These are phyloP conservation scores for Drosophila formosana DNA, from an alignment of 2,888 invertebrate species.

Conservation along the genomic window DNA sequence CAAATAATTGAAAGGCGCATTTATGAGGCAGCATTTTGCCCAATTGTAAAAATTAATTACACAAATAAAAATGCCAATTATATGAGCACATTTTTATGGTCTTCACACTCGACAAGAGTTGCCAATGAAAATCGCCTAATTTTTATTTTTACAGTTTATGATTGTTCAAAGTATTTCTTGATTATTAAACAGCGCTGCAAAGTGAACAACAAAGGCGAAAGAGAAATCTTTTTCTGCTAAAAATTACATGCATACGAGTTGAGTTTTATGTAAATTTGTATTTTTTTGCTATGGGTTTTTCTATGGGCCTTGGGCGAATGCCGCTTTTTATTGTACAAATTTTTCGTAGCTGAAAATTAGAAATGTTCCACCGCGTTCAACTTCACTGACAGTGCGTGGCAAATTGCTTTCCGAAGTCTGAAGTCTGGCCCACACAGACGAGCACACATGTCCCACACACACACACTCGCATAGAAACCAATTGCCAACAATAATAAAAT, in stretches of 20 bases:
- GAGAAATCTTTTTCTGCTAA: slow-evolving; percentile 57
- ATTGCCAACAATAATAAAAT: slow-evolving; percentile 75
- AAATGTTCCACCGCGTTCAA: slow-evolving; percentile 79
- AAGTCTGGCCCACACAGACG: slow-evolving; percentile 52
- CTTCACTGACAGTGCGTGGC: slow-evolving; percentile 81
- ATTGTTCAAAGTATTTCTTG: slow-evolving; percentile 18
- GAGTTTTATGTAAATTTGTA: slow-evolving; percentile 69
- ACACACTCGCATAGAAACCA: slow-evolving; percentile 48
- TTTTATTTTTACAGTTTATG: slow-evolving; percentile 20
- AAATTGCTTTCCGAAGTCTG: slow-evolving; percentile 80
- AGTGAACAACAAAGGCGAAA: slow-evolving; percentile 24
- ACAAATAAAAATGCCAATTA: background rate
- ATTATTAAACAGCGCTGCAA: slow-evolving; percentile 13
- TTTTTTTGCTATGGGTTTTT: slow-evolving; percentile 31
- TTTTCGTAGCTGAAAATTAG: slow-evolving; percentile 80
- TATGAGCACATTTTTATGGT: background rate
- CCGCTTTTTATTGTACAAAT: slow-evolving; percentile 71
- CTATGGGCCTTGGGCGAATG: slow-evolving; percentile 34
- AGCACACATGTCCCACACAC: slow-evolving; percentile 22
- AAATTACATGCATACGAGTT: slow-evolving; percentile 59
- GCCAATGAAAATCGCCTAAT: background rate
- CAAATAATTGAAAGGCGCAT: slow-evolving; percentile 20
- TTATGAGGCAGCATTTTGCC: background rate
- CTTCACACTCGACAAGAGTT: slow-evolving; percentile 9
- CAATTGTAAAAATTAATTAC: slow-evolving; percentile 7